Percentiles rank a stretch among this genome's conserved stretches.
phyloP scores from a whole-genome alignment of 2,888 invertebrate genomes.

The Timema cristinae region DNA sequence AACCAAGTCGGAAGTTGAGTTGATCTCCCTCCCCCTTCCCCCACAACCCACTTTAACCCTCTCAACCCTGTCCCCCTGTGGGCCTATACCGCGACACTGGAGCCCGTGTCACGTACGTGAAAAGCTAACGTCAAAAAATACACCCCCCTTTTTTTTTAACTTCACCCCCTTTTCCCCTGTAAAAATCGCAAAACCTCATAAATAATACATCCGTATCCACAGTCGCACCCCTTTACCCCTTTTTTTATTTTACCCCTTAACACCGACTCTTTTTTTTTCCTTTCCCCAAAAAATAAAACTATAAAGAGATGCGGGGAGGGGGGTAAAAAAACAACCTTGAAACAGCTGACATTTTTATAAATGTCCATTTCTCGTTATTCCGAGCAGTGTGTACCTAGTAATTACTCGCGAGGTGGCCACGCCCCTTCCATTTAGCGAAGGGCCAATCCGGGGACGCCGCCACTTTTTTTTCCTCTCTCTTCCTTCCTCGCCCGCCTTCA shows the following conservation, averaged over 20 bases:
- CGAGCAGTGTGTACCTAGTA: constrained; percentile 4
- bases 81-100: background rate
- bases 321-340: background rate
- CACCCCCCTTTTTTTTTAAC: background rate
- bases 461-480: no score
- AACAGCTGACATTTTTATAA: constrained; percentile 16
- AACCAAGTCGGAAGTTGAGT: constrained; percentile 13
- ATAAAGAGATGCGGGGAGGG: background rate
- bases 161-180: background rate
- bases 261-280: background rate
- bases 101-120: constrained; percentile 14
- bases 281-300: background rate
- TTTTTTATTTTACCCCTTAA: background rate
- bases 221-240: constrained; percentile 7
- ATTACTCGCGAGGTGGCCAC: constrained; percentile 4
- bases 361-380: constrained; percentile 15
- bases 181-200: constrained; percentile 14
- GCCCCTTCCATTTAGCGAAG: background rate
- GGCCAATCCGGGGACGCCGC: constrained; percentile 2
- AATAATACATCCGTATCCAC: constrained; percentile 13
- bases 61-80: background rate
- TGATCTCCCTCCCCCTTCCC: constrained; percentile 1
- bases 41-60: constrained; percentile 7
- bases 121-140: constrained; percentile 16
- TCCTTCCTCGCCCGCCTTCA: no score